Evolutionary conservation across 2,888 invertebrate species (phyloP).

Genomic region (Noctua janthina): DNA sequence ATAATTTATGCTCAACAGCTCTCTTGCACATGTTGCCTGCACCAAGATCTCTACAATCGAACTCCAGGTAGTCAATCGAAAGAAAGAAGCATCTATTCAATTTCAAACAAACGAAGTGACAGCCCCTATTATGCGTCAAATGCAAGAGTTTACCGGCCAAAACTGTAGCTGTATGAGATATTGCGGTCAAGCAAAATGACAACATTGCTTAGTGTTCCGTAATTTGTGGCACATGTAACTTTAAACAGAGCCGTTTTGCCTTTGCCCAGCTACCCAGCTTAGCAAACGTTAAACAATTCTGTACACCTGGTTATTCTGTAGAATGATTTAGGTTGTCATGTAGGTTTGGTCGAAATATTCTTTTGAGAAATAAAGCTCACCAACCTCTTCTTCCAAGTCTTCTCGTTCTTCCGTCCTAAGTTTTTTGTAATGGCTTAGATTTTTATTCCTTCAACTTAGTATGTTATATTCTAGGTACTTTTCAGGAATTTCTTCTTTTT

Average conservation of each 20-base stretch:
- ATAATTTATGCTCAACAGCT: not conserved
- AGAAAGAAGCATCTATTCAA: conserved; percentile 10
- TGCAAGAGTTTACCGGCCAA: conserved; percentile 19
- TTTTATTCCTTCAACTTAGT: not conserved
- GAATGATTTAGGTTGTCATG: not conserved
- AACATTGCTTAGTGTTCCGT: conserved; percentile 33
- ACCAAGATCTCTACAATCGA: not conserved
- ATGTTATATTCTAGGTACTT: not conserved
- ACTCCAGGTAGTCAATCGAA: conserved; percentile 25
- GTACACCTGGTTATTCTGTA: not conserved
- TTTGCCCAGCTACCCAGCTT: not conserved
- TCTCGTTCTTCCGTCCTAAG: not conserved
- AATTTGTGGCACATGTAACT: conserved; percentile 22
- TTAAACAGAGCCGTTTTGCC: not conserved
- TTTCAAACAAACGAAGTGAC: conserved; percentile 11
- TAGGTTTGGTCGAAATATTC: not conserved
- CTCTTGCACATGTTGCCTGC: not conserved
- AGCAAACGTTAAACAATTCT: not conserved
- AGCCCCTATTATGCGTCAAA: conserved; percentile 38
- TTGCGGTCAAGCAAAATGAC: conserved; percentile 40
- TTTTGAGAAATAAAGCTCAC: not conserved
- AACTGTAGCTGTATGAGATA: conserved; percentile 18
- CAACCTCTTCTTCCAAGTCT: not conserved
- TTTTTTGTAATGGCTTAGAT: not conserved
- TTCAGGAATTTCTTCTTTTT: not conserved